Evolutionary conservation across 2,888 invertebrate genomes (phyloP), one percentile per base, ranked within the genome.

Genomic region (Cylindroiulus punctatus): DNA sequence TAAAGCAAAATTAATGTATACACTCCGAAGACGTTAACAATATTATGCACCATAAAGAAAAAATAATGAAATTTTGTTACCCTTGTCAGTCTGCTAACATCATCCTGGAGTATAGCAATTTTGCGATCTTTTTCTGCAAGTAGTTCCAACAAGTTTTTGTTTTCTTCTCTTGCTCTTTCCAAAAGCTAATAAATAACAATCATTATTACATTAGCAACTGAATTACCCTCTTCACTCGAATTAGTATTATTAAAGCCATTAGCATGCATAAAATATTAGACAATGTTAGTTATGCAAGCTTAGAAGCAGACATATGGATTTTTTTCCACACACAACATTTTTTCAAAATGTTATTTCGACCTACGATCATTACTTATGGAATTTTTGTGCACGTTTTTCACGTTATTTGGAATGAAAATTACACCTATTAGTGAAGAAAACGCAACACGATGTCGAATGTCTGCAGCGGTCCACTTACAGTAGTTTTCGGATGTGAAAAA

Each of bases 161-260:
- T 92, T 87, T 91, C 91, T 87, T 91, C 91, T 86, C 90, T 90
- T 7, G 91, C 90, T 85, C 90, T 89, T 88, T 91, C 91, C 76
- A 91, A 89, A 81, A 91, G 84, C 91, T 91, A 89, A 26, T 88
- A 88, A 81, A 14, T 32, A 84, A 17, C 14, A 47, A 47, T 47
- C 10, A 36, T 36, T 36, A 36, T 7, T 36, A 36, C 2, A 36
- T 36, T 36, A 36, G 3, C 36, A 36, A n/a, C 36, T 36, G 7
- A 36, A 36, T 36, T 36, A 36, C 36, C 36, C 2, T 36, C 2
- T 36, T 47, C 17, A 14, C 47, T 81, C 82, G 76, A 22, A 44
- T 44, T 83, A 81, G 22, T 19, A 22, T n/a, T 14, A 57, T 85
- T 85, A 85, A n/a, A 57, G 12, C 81, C 17, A 85, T 47, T 47